Base-by-base conservation (phyloP, 2,797 vertebrate genomes). In the Propithecus deckenii region DNA sequence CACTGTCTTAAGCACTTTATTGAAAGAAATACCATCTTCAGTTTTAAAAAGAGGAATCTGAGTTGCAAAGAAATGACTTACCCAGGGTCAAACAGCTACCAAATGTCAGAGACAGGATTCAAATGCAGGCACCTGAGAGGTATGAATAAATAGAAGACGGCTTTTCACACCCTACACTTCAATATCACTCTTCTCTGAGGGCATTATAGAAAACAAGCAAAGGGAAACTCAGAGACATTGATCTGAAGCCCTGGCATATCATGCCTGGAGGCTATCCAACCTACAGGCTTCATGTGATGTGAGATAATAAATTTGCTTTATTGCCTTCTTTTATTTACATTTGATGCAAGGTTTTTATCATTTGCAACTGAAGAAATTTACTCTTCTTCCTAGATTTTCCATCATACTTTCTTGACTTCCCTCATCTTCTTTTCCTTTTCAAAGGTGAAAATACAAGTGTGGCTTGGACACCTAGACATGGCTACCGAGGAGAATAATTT, bases 21-120 rank as follows among this genome's bases (percentile, higher is more conserved):
- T 35, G 32, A 50, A 32, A 41, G 71, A 28, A 72, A 78, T 28
- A 48, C 10, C 30, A 15, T 78, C 35, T 88, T 91, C 23, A 6
- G 20, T 86, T 74, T 89, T 97, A 71, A 84, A 67, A 92, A 91
- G 43, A 83, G n/a, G 32, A 92, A 63, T 38, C 52, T 91, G 69
- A 89, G 25, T 48, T 85, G 35, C 35, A 72, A 14, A 87, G 20
- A 52, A 69, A 15, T 72, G 17, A 69, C 3, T 83, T 87, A 85
- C 4, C 43, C 25, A 69, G 9, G 13, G 23, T 86, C 72, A 59
- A 89, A 91, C 2, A 86, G 7, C 13, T 67, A 52, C 9, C 1
- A 28, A 75, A 38, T 50, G 30, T 89, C 28, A 57, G 43, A 83
- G 28, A 57, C 65, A 83, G 23, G 52, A 89, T 43, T n/a, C 41